phyloP scores from a whole-genome alignment of 1,140 invertebrate genomes.

The Eurosta solidaginis region DNA sequence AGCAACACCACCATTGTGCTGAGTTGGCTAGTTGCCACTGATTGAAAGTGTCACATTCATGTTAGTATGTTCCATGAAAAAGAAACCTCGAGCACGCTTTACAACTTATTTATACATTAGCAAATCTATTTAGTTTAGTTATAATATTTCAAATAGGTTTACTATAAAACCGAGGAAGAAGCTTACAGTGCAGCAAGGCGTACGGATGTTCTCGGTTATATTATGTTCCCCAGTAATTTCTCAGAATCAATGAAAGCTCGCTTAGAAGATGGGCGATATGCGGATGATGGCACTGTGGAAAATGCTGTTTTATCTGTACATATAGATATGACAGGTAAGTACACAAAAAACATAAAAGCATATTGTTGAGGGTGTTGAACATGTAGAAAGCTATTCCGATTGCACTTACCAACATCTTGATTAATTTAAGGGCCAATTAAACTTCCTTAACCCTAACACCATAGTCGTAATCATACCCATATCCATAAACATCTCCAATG shows the following conservation, averaged over 20 bases:
- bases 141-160: slow-evolving; percentile 25
- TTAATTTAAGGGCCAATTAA: no score
- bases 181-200: slow-evolving; percentile 67
- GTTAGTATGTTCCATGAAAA: background rate
- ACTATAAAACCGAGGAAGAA: slow-evolving; percentile 42
- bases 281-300: slow-evolving; percentile 62
- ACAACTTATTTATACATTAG: background rate
- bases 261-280: slow-evolving; percentile 63
- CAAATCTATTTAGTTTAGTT: background rate
- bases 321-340: slow-evolving; percentile 57
- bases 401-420: background rate
- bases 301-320: slow-evolving; percentile 67
- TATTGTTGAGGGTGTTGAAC: no score
- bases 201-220: slow-evolving; percentile 70
- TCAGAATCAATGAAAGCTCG: slow-evolving; percentile 67
- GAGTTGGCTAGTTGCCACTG: background rate
- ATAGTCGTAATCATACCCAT: no score
- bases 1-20: no score
- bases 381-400: no score
- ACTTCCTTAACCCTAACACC: no score
- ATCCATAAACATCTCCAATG: no score
- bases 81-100: no score
- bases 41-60: background rate
- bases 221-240: slow-evolving; percentile 78
- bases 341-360: no score